phyloP scores from a whole-genome alignment of 2,113 vertebrate genomes.

The Megalops atlanticus region DNA sequence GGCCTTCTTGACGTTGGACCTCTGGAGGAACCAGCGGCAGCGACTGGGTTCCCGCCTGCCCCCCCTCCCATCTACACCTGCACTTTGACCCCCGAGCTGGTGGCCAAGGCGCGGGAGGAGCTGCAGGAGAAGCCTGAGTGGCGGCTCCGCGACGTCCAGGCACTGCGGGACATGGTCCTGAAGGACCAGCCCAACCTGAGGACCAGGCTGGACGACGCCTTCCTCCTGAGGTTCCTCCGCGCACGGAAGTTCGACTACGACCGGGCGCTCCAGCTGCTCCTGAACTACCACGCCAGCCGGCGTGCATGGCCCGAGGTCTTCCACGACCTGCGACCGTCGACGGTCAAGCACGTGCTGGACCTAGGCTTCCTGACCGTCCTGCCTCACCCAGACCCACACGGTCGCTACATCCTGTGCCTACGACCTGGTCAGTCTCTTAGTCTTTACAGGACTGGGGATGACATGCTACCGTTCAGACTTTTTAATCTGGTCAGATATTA shows the following conservation, averaged over 20 bases:
- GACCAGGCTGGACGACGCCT: constrained; percentile 88
- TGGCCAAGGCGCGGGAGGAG: constrained; percentile 91
- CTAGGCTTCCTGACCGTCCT: constrained; percentile 94
- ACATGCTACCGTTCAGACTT: not conserved
- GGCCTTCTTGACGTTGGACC: constrained; percentile 77
- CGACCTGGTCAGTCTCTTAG: constrained; percentile 77
- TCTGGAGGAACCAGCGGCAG: constrained; percentile 63
- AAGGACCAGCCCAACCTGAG: constrained; percentile 88
- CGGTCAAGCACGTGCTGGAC: constrained; percentile 85
- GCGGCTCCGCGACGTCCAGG: constrained; percentile 92
- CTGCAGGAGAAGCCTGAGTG: constrained; percentile 97
- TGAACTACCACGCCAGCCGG: constrained; percentile 90
- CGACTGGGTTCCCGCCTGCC: constrained; percentile 66
- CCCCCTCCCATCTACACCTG: constrained; percentile 82
- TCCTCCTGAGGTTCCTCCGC: constrained; percentile 91
- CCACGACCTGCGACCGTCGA: constrained; percentile 85
- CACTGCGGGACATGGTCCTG: constrained; percentile 93
- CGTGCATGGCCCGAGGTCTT: constrained; percentile 95
- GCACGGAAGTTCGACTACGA: constrained; percentile 98
- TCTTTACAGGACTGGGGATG: not conserved
- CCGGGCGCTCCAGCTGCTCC: constrained; percentile 88
- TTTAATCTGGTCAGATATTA: not conserved
- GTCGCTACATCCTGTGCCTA: constrained; percentile 89
- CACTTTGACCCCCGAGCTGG: constrained; percentile 83
- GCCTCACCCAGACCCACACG: constrained; percentile 80